These are phyloP conservation scores for Saccostrea echinata DNA, from an alignment of 1,140 invertebrate genomes.

Conservation along the genomic window DNA sequence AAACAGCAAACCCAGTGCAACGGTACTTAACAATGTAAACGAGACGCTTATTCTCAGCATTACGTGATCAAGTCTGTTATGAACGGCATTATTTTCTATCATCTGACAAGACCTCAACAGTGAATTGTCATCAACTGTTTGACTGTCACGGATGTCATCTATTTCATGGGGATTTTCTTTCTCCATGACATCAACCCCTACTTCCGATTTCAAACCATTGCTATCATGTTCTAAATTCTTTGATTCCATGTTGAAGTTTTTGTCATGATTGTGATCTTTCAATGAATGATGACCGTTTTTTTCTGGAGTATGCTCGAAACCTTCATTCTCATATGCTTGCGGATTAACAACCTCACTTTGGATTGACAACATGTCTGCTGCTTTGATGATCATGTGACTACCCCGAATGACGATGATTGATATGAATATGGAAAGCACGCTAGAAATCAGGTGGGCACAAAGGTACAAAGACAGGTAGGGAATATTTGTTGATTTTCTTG, in stretches of 20 bases:
- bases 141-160: neutral
- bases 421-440: neutral
- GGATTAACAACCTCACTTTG: neutral
- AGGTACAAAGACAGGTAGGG: constrained; percentile 1
- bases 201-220: neutral
- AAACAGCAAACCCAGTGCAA: neutral
- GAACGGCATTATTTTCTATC: neutral
- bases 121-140: neutral
- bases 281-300: neutral
- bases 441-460: neutral
- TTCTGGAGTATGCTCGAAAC: neutral
- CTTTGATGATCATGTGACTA: neutral
- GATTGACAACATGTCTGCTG: neutral
- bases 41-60: neutral
- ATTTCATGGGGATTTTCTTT: neutral
- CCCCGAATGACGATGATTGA: neutral
- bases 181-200: neutral
- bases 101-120: neutral
- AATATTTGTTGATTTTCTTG: neutral
- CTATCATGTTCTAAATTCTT: neutral
- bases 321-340: neutral
- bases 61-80: neutral
- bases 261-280: neutral
- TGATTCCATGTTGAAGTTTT: neutral
- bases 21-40: neutral